Percentiles rank a stretch among this genome's conserved stretches.
phyloP scores from a whole-genome alignment of 2,797 vertebrate species.

The Coregonus ussuriensis region DNA sequence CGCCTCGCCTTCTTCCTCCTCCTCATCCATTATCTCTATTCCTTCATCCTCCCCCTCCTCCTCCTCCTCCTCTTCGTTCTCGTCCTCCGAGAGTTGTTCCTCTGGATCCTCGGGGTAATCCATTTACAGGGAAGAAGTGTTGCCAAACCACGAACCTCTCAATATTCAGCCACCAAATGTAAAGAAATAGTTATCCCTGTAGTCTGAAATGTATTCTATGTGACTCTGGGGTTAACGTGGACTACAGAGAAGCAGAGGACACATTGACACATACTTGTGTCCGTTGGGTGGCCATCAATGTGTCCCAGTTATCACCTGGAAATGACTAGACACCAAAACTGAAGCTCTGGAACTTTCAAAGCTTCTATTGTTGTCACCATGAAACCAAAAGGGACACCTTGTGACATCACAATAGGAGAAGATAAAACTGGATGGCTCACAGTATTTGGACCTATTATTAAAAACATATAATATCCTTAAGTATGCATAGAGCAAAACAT shows the following conservation, averaged over 20 bases:
- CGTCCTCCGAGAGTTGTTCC: not conserved
- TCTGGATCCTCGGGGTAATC: not conserved
- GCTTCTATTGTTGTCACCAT: not conserved
- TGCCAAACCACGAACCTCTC: not conserved
- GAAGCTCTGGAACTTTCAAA: not conserved
- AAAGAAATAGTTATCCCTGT: not conserved
- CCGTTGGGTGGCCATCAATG: not conserved
- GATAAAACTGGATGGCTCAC: not conserved
- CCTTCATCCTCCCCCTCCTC: not conserved
- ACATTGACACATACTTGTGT: not conserved
- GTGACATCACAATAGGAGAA: constrained; percentile 12
- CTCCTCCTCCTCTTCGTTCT: not conserved
- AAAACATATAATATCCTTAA: no score
- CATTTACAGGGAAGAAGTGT: constrained; percentile 6
- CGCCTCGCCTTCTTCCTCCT: not conserved
- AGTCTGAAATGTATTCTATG: not conserved
- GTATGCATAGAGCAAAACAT: not conserved
- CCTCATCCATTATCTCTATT: not conserved
- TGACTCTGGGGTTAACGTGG: not conserved
- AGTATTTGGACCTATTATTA: not conserved
- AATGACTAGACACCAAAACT: not conserved
- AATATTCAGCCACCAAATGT: not conserved
- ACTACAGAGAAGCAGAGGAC: not conserved
- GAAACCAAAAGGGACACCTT: not conserved
- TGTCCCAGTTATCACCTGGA: not conserved